Percentiles rank a stretch among this genome's conserved stretches.
Conservation (phyloP, 1,140 invertebrate genomes). For the Lasioglossum baleicum region DNA sequence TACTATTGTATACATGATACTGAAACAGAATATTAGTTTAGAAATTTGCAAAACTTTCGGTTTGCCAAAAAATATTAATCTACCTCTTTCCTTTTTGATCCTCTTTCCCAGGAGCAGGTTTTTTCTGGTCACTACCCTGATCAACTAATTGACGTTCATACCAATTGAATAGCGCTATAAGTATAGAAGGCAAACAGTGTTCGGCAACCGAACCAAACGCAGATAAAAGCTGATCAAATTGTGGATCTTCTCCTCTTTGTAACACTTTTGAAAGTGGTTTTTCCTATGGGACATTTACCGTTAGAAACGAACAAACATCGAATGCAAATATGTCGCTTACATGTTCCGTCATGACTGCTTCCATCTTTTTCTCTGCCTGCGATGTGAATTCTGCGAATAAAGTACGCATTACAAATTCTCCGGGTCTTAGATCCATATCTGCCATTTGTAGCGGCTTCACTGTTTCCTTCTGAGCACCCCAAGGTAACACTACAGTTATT, state of each 20-base stretch:
- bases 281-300: constrained; percentile 81
- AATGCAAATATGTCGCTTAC: constrained; percentile 79
- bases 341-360: constrained; percentile 94
- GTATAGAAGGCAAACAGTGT: constrained; percentile 96
- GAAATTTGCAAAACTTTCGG: neutral
- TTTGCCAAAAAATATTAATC: constrained; percentile 25
- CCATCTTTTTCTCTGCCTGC: constrained; percentile 96
- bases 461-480: constrained; percentile 90
- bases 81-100: constrained; percentile 88
- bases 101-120: constrained; percentile 81
- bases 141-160: constrained; percentile 93
- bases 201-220: constrained; percentile 97
- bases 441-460: constrained; percentile 81
- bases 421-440: constrained; percentile 88
- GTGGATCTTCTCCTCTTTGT: constrained; percentile 95
- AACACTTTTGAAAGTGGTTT: constrained; percentile 95
- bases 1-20: constrained; percentile 86
- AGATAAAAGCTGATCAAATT: constrained; percentile 96
- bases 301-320: constrained; percentile 6
- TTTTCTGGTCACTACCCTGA: constrained; percentile 80
- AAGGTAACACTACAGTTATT: constrained; percentile 84
- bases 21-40: constrained; percentile 69
- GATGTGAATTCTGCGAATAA: constrained; percentile 96
- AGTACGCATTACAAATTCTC: constrained; percentile 96
- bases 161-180: constrained; percentile 97